These are phyloP conservation scores for Phyllotis vaccarum DNA, from an alignment of 2,797 vertebrate species.

Conservation along the genomic window DNA sequence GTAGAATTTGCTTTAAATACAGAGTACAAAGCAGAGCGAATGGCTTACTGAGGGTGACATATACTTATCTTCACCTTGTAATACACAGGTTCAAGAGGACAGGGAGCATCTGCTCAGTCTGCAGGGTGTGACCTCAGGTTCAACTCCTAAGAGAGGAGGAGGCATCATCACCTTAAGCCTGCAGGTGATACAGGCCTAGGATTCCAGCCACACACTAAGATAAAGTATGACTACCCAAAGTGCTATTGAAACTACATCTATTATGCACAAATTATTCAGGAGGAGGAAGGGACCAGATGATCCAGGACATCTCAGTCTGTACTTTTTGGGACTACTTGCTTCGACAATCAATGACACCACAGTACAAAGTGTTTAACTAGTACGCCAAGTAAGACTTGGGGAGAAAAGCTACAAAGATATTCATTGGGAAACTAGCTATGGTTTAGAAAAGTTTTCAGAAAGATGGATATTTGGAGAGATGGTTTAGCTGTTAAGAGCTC, in stretches of 20 bases:
- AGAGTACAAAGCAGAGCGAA: background rate
- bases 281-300: background rate
- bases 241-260: background rate
- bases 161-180: too few species aligned
- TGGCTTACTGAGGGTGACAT: background rate
- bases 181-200: too few species aligned
- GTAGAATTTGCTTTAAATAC: background rate
- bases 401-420: background rate
- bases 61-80: background rate
- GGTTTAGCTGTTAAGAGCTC: background rate
- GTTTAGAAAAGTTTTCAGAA: background rate
- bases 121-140: background rate
- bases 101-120: too few species aligned
- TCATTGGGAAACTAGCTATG: background rate
- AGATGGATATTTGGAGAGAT: background rate
- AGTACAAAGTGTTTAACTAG: background rate
- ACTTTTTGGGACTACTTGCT: background rate
- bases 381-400: background rate
- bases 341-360: background rate
- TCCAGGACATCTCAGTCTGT: background rate
- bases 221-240: background rate
- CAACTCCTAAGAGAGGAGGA: background rate
- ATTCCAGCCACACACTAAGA: background rate
- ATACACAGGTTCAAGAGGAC: accelerated
- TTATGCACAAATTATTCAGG: background rate